phyloP scores from a whole-genome alignment of 2,797 vertebrate species.

The Molossus alvarezi region DNA sequence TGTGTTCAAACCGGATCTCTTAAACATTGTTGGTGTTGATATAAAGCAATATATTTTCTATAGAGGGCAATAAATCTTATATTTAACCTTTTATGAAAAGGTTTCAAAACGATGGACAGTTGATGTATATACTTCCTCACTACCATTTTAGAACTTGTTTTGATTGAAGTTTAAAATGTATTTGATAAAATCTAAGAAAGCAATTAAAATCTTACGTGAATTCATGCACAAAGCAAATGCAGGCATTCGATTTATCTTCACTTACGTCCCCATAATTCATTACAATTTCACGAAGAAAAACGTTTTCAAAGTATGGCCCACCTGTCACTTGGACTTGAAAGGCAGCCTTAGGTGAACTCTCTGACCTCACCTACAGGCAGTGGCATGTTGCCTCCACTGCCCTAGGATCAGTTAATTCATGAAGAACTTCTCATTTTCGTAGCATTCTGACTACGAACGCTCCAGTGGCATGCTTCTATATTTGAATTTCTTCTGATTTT shows the following conservation, averaged over 20 bases:
- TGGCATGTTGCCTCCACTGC: neutral
- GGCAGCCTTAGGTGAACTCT: constrained; percentile 9
- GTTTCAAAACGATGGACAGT: constrained; percentile 61
- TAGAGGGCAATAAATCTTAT: neutral
- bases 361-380: neutral
- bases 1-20: neutral
- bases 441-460: neutral
- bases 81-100: constrained; percentile 11
- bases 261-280: constrained; percentile 79
- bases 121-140: constrained; percentile 74
- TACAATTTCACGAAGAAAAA: neutral
- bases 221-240: constrained; percentile 83
- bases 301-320: neutral
- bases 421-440: neutral
- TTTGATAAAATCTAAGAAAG: constrained; percentile 70
- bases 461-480: neutral
- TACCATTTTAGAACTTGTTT: constrained; percentile 69
- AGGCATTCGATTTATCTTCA: constrained; percentile 78
- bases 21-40: neutral
- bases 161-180: constrained; percentile 78
- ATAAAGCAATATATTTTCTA: neutral
- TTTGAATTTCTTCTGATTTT: neutral
- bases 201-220: constrained; percentile 78
- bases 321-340: neutral
- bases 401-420: neutral